A percentile compares a stretch with the other conserved stretches of the same genome.
phyloP scores from a whole-genome alignment of 1,140 invertebrate genomes.

The Drosophila arizonae region DNA sequence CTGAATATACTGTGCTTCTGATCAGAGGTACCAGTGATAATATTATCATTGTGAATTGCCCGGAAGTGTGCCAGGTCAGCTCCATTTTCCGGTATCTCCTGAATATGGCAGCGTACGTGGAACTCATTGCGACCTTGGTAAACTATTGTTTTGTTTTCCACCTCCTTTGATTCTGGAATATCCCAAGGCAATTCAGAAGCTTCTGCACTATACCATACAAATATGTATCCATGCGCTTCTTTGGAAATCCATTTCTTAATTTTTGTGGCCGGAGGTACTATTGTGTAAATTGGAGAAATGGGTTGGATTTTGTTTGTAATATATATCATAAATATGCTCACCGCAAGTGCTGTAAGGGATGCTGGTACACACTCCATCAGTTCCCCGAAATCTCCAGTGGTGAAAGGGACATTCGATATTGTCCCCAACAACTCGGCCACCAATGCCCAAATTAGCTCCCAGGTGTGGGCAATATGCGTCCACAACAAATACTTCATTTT shows the following conservation, averaged over 20 bases:
- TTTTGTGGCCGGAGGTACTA: constrained; percentile 84
- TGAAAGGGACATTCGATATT: constrained; percentile 96
- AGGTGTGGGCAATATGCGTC: constrained; percentile 95
- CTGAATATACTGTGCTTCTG: constrained; percentile 19
- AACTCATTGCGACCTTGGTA: constrained; percentile 91
- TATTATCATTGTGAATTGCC: constrained; percentile 87
- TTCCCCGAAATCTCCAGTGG: constrained; percentile 90
- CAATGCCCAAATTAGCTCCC: constrained; percentile 92
- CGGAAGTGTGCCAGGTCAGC: constrained; percentile 92
- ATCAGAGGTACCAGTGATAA: constrained; percentile 85
- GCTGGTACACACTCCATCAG: constrained; percentile 87
- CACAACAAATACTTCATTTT: constrained; percentile 86
- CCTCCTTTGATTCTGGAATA: constrained; percentile 85
- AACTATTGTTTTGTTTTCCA: constrained; percentile 85
- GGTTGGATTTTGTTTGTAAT: background rate
- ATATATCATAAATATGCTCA: constrained; percentile 18
- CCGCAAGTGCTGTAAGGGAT: constrained; percentile 86
- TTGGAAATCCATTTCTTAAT: constrained; percentile 87
- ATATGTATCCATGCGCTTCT: constrained; percentile 90
- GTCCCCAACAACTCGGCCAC: constrained; percentile 89
- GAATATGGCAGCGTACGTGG: constrained; percentile 88
- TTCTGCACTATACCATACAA: constrained; percentile 93
- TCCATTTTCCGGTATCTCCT: constrained; percentile 97
- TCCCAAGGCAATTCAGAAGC: constrained; percentile 87
- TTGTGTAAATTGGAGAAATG: background rate